Base-by-base conservation (phyloP, 2,113 vertebrate genomes). In the Sinocyclocheilus rhinocerous region DNA sequence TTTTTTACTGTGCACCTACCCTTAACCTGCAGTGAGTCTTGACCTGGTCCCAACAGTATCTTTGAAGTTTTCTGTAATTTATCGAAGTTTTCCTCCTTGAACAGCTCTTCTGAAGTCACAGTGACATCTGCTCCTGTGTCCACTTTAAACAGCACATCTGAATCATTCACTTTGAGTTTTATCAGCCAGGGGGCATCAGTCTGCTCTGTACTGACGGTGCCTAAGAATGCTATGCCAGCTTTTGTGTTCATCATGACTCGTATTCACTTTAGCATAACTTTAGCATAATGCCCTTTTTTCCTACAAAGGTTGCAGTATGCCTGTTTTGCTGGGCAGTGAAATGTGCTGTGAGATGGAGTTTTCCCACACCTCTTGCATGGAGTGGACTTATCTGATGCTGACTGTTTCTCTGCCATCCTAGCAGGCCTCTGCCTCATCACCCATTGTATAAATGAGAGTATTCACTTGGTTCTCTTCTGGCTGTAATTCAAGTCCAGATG, bases 401-500 rank as follows among this genome's bases (percentile, higher is more conserved):
- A 3, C 13, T 52, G 50, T 16, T 52, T 52, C 50, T 16, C 4
- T 52, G 50, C n/a, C n/a, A 29, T 29, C 29, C 29, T 29, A 29
- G 29, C 29, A 29, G 29, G 29, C 29, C 29, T 29, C 77, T 18
- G 39, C 69, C 0, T 87, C 83, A n/a, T 85, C 67, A 0, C 87
- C 57, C 18, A 76, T 76, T 22, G 77, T 76, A 33, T 67, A 88
- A 11, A 88, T 42, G 7, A 88, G 55, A 6, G 70, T 20, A 22
- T 88, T 65, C 10, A 65, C n/a, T 65, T 65, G n/a, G n/a, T 65
- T 26, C 61, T 65, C 61, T 65, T 65, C n/a, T 88, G 69, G 6
- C 3, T 85, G 84, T 12, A 55, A 16, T 11, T 85, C 82, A 16
- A 88, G 26, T 16, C 83, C 78, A 10, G 70, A 82, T 15, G 72